Base-by-base conservation (phyloP, 2,888 invertebrate genomes). In the Lasioglossum oenotherae region DNA sequence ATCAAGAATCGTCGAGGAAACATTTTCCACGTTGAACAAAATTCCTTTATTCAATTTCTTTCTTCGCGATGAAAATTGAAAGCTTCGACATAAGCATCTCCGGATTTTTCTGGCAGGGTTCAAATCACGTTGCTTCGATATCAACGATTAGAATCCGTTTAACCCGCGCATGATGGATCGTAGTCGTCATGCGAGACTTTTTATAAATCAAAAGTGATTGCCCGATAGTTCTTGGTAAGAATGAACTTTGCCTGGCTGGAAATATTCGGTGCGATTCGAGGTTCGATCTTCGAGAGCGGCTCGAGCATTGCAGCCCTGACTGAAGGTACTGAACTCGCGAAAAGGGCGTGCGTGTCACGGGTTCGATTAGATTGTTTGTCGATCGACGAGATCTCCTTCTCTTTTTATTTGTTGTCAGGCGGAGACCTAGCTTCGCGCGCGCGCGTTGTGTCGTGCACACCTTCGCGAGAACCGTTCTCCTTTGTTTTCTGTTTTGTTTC, bases 281-380 rank as follows among this genome's bases (percentile, higher is more conserved):
- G 8, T 53, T 57, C 23, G 23, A n/a, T 10, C 8, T n/a, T 10
- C 53, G 53, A 53, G 53, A n/a, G 5, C 53, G 53, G 23, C 23
- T 57, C n/a, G n/a, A n/a, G 6, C 10, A 57, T 57, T 2, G 53
- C 53, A 57, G 53, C 53, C 53, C 53, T 57, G 10, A 53, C 19
- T 10, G n/a, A 53, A n/a, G 53, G n/a, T 57, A 57, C 53, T 8
- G 67, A 67, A 67, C 67, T 35, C 67, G 67, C 67, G 67, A 67
- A 67, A 67, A 67, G 67, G 67, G 67, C 64, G 64, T 23, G 23
- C 67, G 67, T 38, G 2, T 23, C 19, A 35, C 8, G 2, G 44
- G 14, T n/a, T 44, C 19, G 31, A 64, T 64, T 31, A 16, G 31
- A 64, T 31, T 6, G 14, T 27, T 27, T 6, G 60, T 60, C 53